Conservation (phyloP, 2,888 invertebrate genomes). For the Mellilla xanthometata region DNA sequence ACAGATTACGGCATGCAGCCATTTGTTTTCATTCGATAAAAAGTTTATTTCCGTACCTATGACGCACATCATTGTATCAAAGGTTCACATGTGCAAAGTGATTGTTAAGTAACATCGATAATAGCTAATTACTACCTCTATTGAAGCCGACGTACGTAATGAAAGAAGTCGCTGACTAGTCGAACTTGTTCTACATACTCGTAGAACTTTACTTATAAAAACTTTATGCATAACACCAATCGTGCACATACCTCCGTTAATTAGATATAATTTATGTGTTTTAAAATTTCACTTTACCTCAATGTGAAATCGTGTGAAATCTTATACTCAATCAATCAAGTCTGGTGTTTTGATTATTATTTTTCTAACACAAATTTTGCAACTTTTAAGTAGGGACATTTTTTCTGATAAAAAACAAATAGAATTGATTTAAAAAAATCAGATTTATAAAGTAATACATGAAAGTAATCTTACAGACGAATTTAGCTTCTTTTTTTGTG, state of each 20-base stretch:
- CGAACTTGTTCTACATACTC: slow-evolving; percentile 21
- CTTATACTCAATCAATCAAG: neutral
- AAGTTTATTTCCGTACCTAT: too few relatives aligned
- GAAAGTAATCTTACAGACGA: too few relatives aligned
- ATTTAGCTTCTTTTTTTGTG: too few relatives aligned
- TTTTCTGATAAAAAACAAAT: too few relatives aligned
- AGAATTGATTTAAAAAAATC: too few relatives aligned
- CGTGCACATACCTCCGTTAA: slow-evolving; percentile 2
- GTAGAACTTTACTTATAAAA: neutral
- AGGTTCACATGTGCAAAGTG: neutral
- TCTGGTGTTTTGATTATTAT: too few relatives aligned
- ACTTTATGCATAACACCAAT: slow-evolving; percentile 4
- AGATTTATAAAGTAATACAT: too few relatives aligned
- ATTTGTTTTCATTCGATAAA: too few relatives aligned
- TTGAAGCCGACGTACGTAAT: slow-evolving; percentile 35
- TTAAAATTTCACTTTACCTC: neutral
- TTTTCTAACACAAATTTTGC: too few relatives aligned
- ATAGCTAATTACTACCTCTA: slow-evolving; percentile 44
- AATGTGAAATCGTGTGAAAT: slow-evolving; percentile 1
- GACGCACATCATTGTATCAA: too few relatives aligned
- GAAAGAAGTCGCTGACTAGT: slow-evolving; percentile 21
- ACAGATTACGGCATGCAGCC: too few relatives aligned
- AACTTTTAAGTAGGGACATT: too few relatives aligned
- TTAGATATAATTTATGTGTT: slow-evolving; percentile 5
- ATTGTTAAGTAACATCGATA: slow-evolving; percentile 48